A percentile compares a stretch with the other conserved stretches of the same genome.
phyloP scores from a whole-genome alignment of 1,140 invertebrate species.

The Formica selysi region DNA sequence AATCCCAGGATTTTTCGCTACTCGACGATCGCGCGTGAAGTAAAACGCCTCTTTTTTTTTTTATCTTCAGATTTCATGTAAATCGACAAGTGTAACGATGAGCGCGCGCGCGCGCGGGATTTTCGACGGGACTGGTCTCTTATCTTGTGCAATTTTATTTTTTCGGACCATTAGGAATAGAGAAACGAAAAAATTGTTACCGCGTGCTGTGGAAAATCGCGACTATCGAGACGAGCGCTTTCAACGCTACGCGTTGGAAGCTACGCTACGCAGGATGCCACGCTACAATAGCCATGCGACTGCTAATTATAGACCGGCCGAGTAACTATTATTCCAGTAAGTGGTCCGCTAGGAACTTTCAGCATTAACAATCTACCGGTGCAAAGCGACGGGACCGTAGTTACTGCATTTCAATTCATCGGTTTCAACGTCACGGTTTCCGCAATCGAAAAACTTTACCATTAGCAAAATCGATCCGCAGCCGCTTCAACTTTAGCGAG shows the following conservation, averaged over 20 bases:
- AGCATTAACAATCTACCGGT: slow-evolving; percentile 50
- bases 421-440: slow-evolving; percentile 51
- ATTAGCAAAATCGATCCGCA: slow-evolving; percentile 55
- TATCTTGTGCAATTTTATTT: neutral
- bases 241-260: neutral
- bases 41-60: neutral
- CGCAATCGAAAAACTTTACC: slow-evolving; percentile 58
- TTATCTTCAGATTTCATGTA: slow-evolving; percentile 20
- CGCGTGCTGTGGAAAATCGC: neutral
- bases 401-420: slow-evolving; percentile 51
- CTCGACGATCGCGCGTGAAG: slow-evolving; percentile 50
- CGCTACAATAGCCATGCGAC: slow-evolving; percentile 1
- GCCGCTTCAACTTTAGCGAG: neutral
- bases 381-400: neutral
- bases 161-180: neutral
- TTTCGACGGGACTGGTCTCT: neutral
- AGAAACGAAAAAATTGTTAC: neutral
- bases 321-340: slow-evolving; percentile 53
- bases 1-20: slow-evolving; percentile 33
- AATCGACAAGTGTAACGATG: slow-evolving; percentile 40
- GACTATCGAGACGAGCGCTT: neutral
- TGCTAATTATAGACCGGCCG: slow-evolving; percentile 42
- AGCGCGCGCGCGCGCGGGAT: neutral
- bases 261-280: neutral
- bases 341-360: slow-evolving; percentile 47